Percentiles rank a stretch among this genome's conserved stretches.
Evolutionary conservation across 2,113 vertebrate species (phyloP).

Genomic region (Raja brachyura): DNA sequence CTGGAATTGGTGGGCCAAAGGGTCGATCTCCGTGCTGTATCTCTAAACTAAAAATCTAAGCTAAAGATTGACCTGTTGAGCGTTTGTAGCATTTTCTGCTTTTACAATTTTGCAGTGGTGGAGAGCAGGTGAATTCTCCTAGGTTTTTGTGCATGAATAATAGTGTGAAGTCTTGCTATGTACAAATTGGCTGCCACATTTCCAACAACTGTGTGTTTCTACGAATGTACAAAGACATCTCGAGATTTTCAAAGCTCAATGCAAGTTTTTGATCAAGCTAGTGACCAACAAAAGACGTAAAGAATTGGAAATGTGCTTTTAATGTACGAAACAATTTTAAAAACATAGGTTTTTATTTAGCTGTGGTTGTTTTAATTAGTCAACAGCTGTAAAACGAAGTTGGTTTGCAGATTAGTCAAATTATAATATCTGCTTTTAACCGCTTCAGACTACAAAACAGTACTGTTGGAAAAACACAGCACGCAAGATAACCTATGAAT

Average conservation of each 20-base stretch:
- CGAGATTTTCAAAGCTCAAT: background rate
- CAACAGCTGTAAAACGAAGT: background rate
- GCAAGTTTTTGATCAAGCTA: background rate
- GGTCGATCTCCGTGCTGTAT: no score
- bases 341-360: constrained; percentile 19
- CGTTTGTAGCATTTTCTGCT: no score
- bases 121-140: no score
- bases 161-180: background rate
- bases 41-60: no score
- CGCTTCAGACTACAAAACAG: background rate
- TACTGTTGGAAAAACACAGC: background rate
- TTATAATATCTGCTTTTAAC: background rate
- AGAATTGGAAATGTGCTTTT: background rate
- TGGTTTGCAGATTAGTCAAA: background rate
- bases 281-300: background rate
- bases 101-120: no score
- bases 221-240: no score
- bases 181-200: background rate
- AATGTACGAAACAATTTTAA: background rate
- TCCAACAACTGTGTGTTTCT: background rate
- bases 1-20: no score
- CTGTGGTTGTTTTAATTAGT: background rate
- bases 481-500: background rate
- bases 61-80: no score
- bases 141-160: no score